Percentiles rank a stretch among this genome's conserved stretches.
phyloP scores from a whole-genome alignment of 1,140 invertebrate genomes.

The Bemisia tabaci region DNA sequence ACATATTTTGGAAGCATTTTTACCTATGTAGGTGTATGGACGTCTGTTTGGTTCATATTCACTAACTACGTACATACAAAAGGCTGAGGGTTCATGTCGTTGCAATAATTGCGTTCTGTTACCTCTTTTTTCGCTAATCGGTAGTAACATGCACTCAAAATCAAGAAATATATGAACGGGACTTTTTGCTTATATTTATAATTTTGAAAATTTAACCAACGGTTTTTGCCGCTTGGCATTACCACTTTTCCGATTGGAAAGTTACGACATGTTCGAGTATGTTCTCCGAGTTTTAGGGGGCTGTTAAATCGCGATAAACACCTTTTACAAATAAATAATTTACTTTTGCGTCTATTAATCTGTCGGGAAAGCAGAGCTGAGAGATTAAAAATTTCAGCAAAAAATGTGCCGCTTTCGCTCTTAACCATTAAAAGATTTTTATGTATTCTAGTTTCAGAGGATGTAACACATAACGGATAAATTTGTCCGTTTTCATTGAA shows the following conservation, averaged over 20 bases:
- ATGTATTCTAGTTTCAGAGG: background rate
- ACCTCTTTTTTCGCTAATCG: background rate
- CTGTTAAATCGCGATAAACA: too few relatives aligned
- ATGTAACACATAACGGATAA: background rate
- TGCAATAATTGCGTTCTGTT: background rate
- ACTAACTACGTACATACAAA: background rate
- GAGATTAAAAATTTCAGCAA: too few relatives aligned
- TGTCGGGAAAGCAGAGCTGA: too few relatives aligned
- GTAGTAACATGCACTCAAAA: background rate
- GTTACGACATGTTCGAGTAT: too few relatives aligned
- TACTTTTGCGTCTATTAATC: too few relatives aligned
- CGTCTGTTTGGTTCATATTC: background rate
- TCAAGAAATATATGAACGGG: background rate
- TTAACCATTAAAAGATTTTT: too few relatives aligned
- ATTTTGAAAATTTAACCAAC: background rate
- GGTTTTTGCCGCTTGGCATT: too few relatives aligned
- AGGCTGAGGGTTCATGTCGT: background rate
- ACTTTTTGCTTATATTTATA: background rate
- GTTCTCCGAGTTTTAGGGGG: too few relatives aligned
- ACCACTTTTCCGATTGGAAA: too few relatives aligned
- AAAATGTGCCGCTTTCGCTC: too few relatives aligned
- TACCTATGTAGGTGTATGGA: background rate
- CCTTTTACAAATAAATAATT: too few relatives aligned
- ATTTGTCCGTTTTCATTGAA: background rate
- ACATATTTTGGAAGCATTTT: slow-evolving; percentile 2